Percentiles rank a stretch among this genome's conserved stretches.
These are phyloP conservation scores for Prorops nasuta DNA, from an alignment of 1,140 invertebrate genomes.

Conservation along the genomic window DNA sequence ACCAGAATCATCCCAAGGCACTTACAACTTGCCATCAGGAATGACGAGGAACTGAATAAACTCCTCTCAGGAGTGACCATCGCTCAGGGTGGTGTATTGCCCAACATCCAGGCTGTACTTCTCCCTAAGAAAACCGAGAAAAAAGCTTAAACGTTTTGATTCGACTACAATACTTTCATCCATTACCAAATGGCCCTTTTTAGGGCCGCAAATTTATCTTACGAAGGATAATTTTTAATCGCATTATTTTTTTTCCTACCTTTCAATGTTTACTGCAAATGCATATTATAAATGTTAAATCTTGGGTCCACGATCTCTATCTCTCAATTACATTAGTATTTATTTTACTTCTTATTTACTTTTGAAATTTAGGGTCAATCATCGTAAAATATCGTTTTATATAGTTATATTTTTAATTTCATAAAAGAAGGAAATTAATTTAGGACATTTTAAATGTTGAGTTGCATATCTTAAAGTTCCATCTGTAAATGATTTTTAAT, in stretches of 20 bases:
- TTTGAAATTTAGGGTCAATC: background rate
- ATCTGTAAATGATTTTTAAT: no score
- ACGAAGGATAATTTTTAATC: slow-evolving; percentile 5
- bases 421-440: no score
- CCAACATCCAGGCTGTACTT: slow-evolving; percentile 25
- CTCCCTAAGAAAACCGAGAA: slow-evolving; percentile 44
- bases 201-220: slow-evolving; percentile 13
- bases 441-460: no score
- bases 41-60: slow-evolving; percentile 65
- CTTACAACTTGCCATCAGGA: slow-evolving; percentile 36
- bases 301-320: background rate
- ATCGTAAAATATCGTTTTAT: no score
- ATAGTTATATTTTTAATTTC: no score
- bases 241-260: background rate
- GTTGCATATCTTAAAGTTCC: no score
- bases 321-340: background rate
- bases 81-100: slow-evolving; percentile 77
- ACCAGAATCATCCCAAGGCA: slow-evolving; percentile 27
- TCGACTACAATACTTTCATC: slow-evolving; percentile 2
- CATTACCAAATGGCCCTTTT: slow-evolving; percentile 15
- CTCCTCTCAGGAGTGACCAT: slow-evolving; percentile 75
- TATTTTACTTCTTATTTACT: background rate
- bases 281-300: background rate
- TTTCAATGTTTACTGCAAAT: background rate
- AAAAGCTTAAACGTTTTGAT: background rate